Evolutionary conservation across 2,797 vertebrate genomes (phyloP), one percentile per base, ranked within the genome.

Genomic region (Peromyscus eremicus): DNA sequence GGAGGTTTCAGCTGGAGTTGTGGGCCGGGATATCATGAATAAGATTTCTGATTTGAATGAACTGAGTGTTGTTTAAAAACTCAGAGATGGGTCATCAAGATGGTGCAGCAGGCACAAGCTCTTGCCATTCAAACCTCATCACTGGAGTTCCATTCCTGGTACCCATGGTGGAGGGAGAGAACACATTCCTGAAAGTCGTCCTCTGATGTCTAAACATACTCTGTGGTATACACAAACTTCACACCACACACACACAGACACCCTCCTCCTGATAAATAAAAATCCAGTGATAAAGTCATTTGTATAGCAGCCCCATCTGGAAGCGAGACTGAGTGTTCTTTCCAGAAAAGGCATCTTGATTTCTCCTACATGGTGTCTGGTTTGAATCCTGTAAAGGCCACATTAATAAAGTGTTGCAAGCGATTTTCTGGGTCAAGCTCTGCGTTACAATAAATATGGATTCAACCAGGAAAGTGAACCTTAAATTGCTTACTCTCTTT

Each of bases 401-500:
- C 64, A 12, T 6, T 40, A 77, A 84, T 55, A 84, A 92, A 57
- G 13, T 40, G 12, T 70, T 77, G 80, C 34, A 90, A 96, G 55
- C 77, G n/a, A 95, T 94, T 97, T 96, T 96, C 91, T 83, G 84
- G 89, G 88, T 92, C 85, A 96, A 55, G 57, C 37, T 88, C 77
- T 92, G 83, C 71, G 25, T 73, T 84, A 55, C 60, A 83, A 46
- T 93, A 89, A 89, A 89, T 66, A 76, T 84, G 49, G 89, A 93
- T 93, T 93, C 83, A 91, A 82, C 81, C 89, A 75, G 89, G 81
- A 95, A 94, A 95, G 49, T 84, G 80, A 95, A 68, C 17, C 49
- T 90, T 86, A 82, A 87, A 92, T 94, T 49, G 76, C 95, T 93
- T 87, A 87, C 52, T 95, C 17, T 55, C 64, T 86, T 89, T 75